Evolutionary conservation across 2,797 vertebrate genomes (phyloP), one percentile per base, ranked within the genome.

Genomic region (Epinephelus malabaricus): DNA sequence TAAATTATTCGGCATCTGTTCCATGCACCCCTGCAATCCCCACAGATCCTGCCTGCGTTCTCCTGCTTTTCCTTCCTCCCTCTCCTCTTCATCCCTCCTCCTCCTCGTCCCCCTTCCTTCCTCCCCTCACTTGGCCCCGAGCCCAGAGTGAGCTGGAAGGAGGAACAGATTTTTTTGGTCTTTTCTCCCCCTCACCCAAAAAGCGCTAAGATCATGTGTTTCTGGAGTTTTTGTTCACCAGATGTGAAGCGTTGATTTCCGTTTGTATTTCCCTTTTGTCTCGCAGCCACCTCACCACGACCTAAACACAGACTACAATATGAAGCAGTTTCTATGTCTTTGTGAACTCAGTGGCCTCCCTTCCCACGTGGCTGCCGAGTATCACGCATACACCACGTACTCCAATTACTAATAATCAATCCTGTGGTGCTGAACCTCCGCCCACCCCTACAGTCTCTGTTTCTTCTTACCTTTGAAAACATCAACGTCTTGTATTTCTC

Each of bases 1-100:
- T 88, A 87, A 92, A 86, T 70, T 76, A 50, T 83, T 86, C 76
- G 64, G 84, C 92, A 91, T 92, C 89, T 93, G 91, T 88, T 92
- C 86, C 82, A 68, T 79, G 85, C 69, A 74, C 80, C 84, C 80
- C 86, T 89, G 88, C 86, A 88, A 72, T 89, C 84, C 85, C 85
- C 68, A 72, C 80, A 87, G 86, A 91, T 88, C 86, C 86, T 69
- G 78, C 65, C 76, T 73, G 73, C 82, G 59, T 53, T 74, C 77
- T 69, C 71, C 70, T 77, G 63, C 79, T 67, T 79, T 68, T 60
- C 45, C 70, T 77, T 56, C 67, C 71, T 73, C 65, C 61, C 56
- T 19, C 74, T 75, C 34, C 25, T 54, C 69, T 60, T 73, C 73
- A 62, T 82, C 60, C 75, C 70, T 56, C 64, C 71, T 56, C 53